Evolutionary conservation across 2,888 invertebrate genomes (phyloP).

Genomic region (Lepidocyrtoides sp.): DNA sequence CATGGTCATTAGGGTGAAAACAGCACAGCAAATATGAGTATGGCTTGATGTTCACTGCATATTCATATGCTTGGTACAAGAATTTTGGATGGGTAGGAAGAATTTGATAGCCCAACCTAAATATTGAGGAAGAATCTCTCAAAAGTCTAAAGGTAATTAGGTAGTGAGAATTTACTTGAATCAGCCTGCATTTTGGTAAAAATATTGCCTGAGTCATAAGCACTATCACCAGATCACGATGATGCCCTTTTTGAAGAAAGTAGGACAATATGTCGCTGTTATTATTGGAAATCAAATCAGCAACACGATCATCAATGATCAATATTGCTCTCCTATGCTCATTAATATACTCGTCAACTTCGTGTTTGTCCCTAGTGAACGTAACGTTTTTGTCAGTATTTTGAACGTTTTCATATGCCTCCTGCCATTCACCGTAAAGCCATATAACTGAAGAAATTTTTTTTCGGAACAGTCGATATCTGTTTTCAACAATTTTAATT

Average conservation of each 20-base stretch:
- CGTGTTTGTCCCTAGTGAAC: not conserved
- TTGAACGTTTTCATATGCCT: not conserved
- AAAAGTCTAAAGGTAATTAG: not conserved
- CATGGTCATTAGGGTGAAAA: not conserved
- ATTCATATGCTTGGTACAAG: not conserved
- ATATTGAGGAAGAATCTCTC: not conserved
- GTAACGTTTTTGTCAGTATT: not conserved
- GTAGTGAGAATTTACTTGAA: not conserved
- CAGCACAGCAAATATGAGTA: not conserved
- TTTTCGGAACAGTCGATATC: not conserved
- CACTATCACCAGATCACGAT: not conserved
- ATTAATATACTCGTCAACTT: not conserved
- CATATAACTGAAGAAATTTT: not conserved
- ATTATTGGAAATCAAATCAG: not conserved
- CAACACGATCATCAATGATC: not conserved
- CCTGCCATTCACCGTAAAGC: not conserved
- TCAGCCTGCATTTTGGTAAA: not conserved
- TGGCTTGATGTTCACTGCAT: not conserved
- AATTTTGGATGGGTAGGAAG: not conserved
- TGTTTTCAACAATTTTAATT: not conserved
- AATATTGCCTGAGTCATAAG: not conserved
- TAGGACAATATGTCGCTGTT: not conserved
- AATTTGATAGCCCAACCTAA: not conserved
- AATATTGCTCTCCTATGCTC: not conserved
- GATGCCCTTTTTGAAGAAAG: not conserved